These are phyloP conservation scores for Tolmerus cingulatus DNA, from an alignment of 2,888 invertebrate genomes.

Conservation along the genomic window DNA sequence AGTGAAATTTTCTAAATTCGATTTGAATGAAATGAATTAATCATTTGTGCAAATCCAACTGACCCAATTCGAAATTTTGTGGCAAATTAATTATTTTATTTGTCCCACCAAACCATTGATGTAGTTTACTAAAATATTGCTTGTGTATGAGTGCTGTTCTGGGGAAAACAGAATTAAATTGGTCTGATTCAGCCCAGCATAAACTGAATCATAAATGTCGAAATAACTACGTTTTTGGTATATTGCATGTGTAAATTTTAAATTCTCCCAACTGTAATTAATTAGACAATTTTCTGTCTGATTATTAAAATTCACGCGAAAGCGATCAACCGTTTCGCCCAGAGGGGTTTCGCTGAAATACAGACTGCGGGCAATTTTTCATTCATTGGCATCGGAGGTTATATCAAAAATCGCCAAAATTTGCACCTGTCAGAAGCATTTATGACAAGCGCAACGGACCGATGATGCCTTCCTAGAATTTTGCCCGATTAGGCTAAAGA, in stretches of 20 bases:
- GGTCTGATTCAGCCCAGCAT: background rate
- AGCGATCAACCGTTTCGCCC: background rate
- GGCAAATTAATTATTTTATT: background rate
- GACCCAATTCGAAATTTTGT: background rate
- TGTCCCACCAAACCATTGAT: background rate
- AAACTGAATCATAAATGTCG: background rate
- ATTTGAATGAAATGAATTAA: background rate
- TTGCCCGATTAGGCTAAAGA: background rate
- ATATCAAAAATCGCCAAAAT: background rate
- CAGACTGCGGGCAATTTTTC: background rate
- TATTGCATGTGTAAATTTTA: background rate
- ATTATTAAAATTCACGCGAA: background rate
- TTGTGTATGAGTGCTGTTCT: background rate
- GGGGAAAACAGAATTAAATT: background rate
- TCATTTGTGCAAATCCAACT: background rate
- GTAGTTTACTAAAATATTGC: background rate
- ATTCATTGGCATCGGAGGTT: background rate
- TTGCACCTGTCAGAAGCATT: slow-evolving; percentile 6
- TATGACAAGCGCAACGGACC: background rate
- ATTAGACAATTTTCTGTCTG: background rate
- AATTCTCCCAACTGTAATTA: background rate
- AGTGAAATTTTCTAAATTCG: background rate
- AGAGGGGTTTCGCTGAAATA: background rate
- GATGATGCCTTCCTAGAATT: background rate
- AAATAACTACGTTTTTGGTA: background rate